A percentile compares a stretch with the other conserved stretches of the same genome.
Conservation (phyloP, 2,888 invertebrate genomes). For the Stictocephala bisonia region DNA sequence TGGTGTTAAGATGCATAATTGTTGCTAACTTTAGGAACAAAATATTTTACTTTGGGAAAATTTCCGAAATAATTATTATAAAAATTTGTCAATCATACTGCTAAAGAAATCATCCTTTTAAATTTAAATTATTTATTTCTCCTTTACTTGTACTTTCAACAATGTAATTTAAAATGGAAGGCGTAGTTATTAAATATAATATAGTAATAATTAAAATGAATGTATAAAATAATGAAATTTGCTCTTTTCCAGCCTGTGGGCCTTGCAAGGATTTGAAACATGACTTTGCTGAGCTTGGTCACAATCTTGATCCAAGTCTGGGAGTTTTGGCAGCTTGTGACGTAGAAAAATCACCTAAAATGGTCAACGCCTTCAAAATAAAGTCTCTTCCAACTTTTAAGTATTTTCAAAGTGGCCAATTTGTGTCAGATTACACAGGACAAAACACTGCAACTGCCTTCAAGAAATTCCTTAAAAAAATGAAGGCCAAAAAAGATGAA, state of each 20-base stretch:
- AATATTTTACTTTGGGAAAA: too few species aligned
- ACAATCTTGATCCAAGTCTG: constrained; percentile 54
- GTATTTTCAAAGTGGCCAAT: constrained; percentile 69
- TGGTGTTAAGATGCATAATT: too few species aligned
- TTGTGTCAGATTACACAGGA: constrained; percentile 70
- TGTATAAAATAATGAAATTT: too few species aligned
- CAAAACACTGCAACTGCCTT: constrained; percentile 70
- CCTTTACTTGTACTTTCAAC: too few species aligned
- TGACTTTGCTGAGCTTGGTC: constrained; percentile 71
- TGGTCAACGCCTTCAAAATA: constrained; percentile 72
- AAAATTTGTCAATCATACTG: too few species aligned
- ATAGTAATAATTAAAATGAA: too few species aligned
- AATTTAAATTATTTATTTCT: too few species aligned
- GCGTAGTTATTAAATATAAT: too few species aligned
- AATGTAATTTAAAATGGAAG: too few species aligned
- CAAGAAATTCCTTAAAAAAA: constrained; percentile 66
- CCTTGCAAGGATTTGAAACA: constrained; percentile 78
- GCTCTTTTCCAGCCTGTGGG: constrained; percentile 79
- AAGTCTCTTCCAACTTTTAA: constrained; percentile 77
- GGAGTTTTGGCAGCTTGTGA: constrained; percentile 72
- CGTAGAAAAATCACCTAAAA: constrained; percentile 71
- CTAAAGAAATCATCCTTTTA: too few species aligned
- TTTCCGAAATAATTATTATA: too few species aligned
- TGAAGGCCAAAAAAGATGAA: constrained; percentile 7
- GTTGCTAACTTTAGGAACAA: too few species aligned